phyloP scores from a whole-genome alignment of 2,797 vertebrate genomes.

The Oryzias dopingdopingensis region DNA sequence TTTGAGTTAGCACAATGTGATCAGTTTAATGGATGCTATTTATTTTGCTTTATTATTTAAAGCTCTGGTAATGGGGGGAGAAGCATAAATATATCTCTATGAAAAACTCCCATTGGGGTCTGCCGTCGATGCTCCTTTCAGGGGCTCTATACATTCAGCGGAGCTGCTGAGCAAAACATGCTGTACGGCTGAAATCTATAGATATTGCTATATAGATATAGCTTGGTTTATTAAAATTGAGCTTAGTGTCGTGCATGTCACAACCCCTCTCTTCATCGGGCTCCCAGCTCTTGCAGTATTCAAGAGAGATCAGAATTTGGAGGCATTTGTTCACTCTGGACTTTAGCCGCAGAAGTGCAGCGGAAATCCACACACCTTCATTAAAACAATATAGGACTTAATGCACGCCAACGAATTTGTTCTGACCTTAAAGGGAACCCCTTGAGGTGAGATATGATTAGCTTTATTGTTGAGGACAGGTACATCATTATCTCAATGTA shows the following conservation, averaged over 20 bases:
- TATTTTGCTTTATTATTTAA: conserved; percentile 99
- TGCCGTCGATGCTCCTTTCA: conserved; percentile 81
- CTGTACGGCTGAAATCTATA: conserved; percentile 76
- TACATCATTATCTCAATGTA: conserved; percentile 83
- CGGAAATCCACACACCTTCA: conserved; percentile 59
- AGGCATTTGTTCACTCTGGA: conserved; percentile 34
- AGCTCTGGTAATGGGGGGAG: conserved; percentile 89
- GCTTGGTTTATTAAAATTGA: conserved; percentile 67
- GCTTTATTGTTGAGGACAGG: conserved; percentile 82
- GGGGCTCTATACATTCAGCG: conserved; percentile 73
- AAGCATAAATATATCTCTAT: conserved; percentile 92
- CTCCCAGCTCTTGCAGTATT: conserved; percentile 31
- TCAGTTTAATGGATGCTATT: conserved; percentile 99
- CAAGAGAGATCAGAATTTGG: conserved; percentile 37
- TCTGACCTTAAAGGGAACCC: conserved; percentile 79
- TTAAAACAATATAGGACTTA: conserved; percentile 78
- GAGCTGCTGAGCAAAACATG: conserved; percentile 77
- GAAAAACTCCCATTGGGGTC: conserved; percentile 86
- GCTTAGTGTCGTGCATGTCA: conserved; percentile 57
- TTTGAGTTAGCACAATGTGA: conserved; percentile 98
- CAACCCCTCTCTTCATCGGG: conserved; percentile 54
- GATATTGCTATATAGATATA: conserved; percentile 20
- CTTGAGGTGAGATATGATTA: conserved; percentile 81
- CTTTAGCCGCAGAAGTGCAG: conserved; percentile 48
- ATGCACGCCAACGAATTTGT: conserved; percentile 74